Base-by-base conservation (phyloP, 2,888 invertebrate species). In the Eutolmus rufibarbis region DNA sequence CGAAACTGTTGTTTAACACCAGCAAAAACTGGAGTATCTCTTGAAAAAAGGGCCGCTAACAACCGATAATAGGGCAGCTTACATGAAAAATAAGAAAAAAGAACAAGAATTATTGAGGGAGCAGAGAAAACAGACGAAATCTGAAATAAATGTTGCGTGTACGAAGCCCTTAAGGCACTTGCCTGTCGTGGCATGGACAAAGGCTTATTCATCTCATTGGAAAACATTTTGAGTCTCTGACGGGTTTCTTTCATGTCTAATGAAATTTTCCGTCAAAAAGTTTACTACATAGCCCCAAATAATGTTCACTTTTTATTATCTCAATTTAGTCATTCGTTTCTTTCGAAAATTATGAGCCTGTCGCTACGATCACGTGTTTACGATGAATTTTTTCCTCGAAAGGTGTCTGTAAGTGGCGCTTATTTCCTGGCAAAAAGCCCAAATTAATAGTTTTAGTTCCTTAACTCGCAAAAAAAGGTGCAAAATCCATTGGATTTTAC, bases 61-160 rank as follows among this genome's bases (percentile, higher is more conserved):
- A 66, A 66, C 66, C 43, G 66, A 40, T 76, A 76, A 76, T 37
- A 76, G 66, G 74, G 84, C 43, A 74, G 66, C 66, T 84, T 37
- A 23, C 57, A 40, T 74, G 40, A 66, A 37, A 84, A 84, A 16
- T 46, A 46, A 46, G 43, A 76, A 34, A n/a, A 74, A 23, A 14
- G n/a, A 74, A 74, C 16, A 28, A 66, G 19, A 76, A 37, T 34
- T 37, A 76, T n/a, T 28, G 40, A 76, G 34, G 23, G 84, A 84
- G 57, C 43, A 28, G 37, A 84, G 12, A 28, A n/a, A 23, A 23
- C 1, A 23, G 23, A 23, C 28, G 66, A 84, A 84, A 66, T 66
- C 37, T 66, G 43, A 84, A 84, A 74, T 84, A 84, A 84, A 84
- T 84, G 84, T 84, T 74, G 84, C 84, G 84, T 84, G 84, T 84